Conservation (phyloP, 2,888 invertebrate species). For the Oscheius sp. region DNA sequence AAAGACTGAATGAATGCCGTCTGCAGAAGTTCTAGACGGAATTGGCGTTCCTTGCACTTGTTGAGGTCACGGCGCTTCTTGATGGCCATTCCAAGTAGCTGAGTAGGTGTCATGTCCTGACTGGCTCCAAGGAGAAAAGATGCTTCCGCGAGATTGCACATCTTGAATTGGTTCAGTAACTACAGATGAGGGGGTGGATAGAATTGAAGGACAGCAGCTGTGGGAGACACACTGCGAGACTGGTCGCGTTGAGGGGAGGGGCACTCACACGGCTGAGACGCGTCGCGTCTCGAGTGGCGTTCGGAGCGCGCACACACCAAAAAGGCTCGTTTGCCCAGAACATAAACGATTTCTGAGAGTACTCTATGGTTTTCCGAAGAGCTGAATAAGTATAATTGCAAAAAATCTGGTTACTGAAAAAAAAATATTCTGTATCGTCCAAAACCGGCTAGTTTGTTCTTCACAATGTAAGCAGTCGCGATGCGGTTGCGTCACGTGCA, state of each 20-base stretch:
- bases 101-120: conserved; percentile 47
- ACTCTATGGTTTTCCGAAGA: no score
- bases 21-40: conserved; percentile 61
- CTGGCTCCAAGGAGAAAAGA: background rate
- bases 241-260: background rate
- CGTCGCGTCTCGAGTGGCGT: background rate
- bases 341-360: no score
- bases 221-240: conserved; percentile 3
- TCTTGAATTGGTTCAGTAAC: conserved; percentile 12
- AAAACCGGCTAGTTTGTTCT: no score
- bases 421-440: no score
- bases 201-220: conserved; percentile 7
- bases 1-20: conserved; percentile 62
- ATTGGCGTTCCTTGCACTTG: conserved; percentile 54
- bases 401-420: no score
- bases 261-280: background rate
- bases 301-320: conserved; percentile 20
- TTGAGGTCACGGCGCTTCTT: conserved; percentile 58
- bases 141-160: conserved; percentile 5
- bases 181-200: no score
- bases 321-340: background rate
- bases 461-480: background rate
- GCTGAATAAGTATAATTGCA: no score
- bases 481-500: conserved; percentile 1
- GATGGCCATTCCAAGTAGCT: conserved; percentile 61